Evolutionary conservation across 1,140 invertebrate species (phyloP), one percentile per base, ranked within the genome.

Genomic region (Euura saliciscinereae): DNA sequence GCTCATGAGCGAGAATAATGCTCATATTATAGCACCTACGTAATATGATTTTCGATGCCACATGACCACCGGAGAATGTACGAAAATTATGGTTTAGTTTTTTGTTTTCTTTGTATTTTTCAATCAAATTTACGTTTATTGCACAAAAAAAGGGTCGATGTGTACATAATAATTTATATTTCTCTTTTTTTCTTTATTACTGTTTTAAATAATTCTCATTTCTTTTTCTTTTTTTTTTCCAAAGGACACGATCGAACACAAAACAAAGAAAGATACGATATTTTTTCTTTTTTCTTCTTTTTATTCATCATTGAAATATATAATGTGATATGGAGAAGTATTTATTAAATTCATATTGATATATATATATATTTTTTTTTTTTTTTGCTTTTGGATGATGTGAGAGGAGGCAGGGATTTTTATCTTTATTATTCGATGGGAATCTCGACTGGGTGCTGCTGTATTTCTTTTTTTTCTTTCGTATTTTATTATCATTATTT

Each of bases 21-120:
- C 74, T 76, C 73, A 66, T 45, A 10, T 74, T 1, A 28, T 28
- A 59, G 75, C 74, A 75, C 44, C 44, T 66, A 73, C 74, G 68
- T 79, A 43, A 66, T 13, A 74, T 76, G 74, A 28, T 77, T 73
- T 81, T 81, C 81, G 79, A 83, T 85, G 84, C 84, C 84, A 85
- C 83, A 85, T 86, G 83, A 85, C 83, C 79, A 79, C 78, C 82
- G 79, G 80, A 78, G 69, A 82, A 83, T 84, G 81, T 80, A 74
- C 78, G 76, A 82, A 83, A 73, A 79, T 75, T 78, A 59, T 72
- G 74, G 28, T 28, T 28, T 28, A 28, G 28, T 28, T 28, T 28
- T 28, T 28, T 28, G 28, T 28, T 28, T 28, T 28, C 28, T 28
- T 79, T 71, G 77, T 78, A 68, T 78, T 79, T 78, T 78, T 79